Percentiles rank a stretch among this genome's conserved stretches.
Conservation (phyloP, 1,140 invertebrate genomes). For the Drosophila prosaltans region DNA sequence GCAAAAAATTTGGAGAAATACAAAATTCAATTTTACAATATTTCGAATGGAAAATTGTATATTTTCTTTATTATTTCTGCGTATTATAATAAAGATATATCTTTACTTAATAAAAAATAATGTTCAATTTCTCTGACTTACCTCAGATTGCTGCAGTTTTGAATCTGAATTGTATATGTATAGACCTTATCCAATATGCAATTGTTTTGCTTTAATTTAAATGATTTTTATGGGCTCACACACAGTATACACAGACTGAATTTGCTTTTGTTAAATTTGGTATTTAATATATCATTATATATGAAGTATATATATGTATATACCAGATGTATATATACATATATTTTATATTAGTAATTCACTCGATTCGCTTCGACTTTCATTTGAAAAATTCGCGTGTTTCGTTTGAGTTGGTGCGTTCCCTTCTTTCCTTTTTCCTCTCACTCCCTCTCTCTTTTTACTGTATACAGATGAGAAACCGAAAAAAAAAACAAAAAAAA, state of each 20-base stretch:
- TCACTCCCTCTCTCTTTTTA: conserved; percentile 34
- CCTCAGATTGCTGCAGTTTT: conserved; percentile 5
- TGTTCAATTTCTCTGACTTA: neutral
- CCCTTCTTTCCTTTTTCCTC: conserved; percentile 36
- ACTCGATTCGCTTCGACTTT: conserved; percentile 53
- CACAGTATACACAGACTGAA: conserved; percentile 33
- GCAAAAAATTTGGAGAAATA: too few species aligned
- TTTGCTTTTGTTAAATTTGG: conserved; percentile 39
- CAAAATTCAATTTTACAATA: too few species aligned
- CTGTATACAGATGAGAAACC: conserved; percentile 37
- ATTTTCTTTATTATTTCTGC: too few species aligned
- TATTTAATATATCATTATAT: conserved; percentile 47
- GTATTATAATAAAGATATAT: too few species aligned
- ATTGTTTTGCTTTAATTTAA: conserved; percentile 7
- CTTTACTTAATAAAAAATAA: neutral
- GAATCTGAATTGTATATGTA: neutral
- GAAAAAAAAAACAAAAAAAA: conserved; percentile 50
- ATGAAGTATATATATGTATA: conserved; percentile 3
- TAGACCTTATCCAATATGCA: conserved; percentile 2
- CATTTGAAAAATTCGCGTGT: conserved; percentile 68
- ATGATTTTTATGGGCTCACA: conserved; percentile 9
- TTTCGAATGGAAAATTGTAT: too few species aligned
- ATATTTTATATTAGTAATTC: conserved; percentile 48
- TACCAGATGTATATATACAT: conserved; percentile 2
- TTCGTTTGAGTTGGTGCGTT: conserved; percentile 49